Evolutionary conservation across 2,888 invertebrate genomes (phyloP).

Genomic region (Cephus nigrinus): DNA sequence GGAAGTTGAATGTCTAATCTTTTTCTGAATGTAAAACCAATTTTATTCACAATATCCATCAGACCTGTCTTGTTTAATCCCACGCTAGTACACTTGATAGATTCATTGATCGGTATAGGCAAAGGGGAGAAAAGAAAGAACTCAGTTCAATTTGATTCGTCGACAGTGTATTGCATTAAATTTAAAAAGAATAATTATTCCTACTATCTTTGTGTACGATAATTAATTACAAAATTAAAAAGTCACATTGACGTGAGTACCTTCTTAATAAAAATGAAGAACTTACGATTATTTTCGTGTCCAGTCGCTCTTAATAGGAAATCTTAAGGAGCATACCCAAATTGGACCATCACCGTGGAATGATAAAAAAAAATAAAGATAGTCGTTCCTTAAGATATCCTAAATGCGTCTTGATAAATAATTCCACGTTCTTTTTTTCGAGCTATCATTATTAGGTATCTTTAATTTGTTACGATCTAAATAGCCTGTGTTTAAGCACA

Average conservation of each 20-base stretch:
- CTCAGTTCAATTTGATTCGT: conserved; percentile 20
- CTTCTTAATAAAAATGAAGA: not conserved
- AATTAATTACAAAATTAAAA: conserved; percentile 44
- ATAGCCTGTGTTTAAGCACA: not conserved
- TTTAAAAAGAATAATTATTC: conserved; percentile 37
- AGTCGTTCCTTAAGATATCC: not conserved
- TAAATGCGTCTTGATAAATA: not conserved
- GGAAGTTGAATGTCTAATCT: not conserved
- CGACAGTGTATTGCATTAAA: conserved; percentile 53
- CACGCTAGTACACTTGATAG: not conserved
- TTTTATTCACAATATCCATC: not conserved
- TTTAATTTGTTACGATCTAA: conserved; percentile 5
- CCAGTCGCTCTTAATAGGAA: not conserved
- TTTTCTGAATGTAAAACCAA: not conserved
- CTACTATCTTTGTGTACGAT: conserved; percentile 30
- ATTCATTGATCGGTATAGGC: not conserved
- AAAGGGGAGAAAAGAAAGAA: not conserved
- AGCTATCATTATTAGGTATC: not conserved
- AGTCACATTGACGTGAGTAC: not conserved
- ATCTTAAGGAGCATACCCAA: conserved; percentile 18
- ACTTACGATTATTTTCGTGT: not conserved
- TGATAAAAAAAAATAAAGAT: not conserved
- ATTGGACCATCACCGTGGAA: conserved; percentile 18
- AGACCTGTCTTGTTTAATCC: not conserved
- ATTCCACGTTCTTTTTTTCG: not conserved